Conservation (phyloP, 2,888 invertebrate genomes). For the Serrognathus titanus region DNA sequence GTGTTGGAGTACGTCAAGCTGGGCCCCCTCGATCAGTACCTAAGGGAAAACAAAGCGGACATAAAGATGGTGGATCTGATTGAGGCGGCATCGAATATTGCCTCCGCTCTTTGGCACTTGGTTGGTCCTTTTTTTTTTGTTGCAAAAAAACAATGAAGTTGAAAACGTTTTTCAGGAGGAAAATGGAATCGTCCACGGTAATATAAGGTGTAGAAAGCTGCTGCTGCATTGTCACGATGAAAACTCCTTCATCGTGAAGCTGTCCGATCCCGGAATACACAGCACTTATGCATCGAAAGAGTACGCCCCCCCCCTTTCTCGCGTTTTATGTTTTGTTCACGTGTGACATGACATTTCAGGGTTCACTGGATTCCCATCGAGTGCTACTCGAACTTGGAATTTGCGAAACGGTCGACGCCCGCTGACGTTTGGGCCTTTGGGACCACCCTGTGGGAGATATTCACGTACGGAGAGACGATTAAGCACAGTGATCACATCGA, state of each 20-base stretch:
- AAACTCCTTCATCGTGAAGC: constrained; percentile 69
- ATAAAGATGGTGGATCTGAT: constrained; percentile 70
- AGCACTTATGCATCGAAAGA: constrained; percentile 59
- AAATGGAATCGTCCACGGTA: constrained; percentile 78
- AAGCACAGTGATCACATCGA: constrained; percentile 36
- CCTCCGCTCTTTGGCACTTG: constrained; percentile 83
- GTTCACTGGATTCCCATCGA: constrained; percentile 90
- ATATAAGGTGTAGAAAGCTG: constrained; percentile 77
- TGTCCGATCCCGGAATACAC: constrained; percentile 78
- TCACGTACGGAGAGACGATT: constrained; percentile 65
- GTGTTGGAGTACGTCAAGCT: constrained; percentile 76
- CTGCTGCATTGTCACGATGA: constrained; percentile 72
- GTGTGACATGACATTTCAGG: constrained; percentile 48
- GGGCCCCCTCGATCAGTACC: constrained; percentile 74
- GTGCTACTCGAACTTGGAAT: constrained; percentile 66
- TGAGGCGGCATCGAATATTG: constrained; percentile 77
- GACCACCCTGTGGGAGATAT: constrained; percentile 91
- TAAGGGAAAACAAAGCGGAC: constrained; percentile 50
- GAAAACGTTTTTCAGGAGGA: constrained; percentile 54
- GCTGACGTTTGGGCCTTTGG: constrained; percentile 91
- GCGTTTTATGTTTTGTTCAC: not conserved
- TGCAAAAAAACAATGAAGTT: not conserved
- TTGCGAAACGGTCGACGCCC: constrained; percentile 63
- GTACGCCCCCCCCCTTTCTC: constrained; percentile 50
- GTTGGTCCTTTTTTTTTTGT: constrained; percentile 44